Conservation (phyloP, 2,888 invertebrate genomes). For the Trachelus tabidus region DNA sequence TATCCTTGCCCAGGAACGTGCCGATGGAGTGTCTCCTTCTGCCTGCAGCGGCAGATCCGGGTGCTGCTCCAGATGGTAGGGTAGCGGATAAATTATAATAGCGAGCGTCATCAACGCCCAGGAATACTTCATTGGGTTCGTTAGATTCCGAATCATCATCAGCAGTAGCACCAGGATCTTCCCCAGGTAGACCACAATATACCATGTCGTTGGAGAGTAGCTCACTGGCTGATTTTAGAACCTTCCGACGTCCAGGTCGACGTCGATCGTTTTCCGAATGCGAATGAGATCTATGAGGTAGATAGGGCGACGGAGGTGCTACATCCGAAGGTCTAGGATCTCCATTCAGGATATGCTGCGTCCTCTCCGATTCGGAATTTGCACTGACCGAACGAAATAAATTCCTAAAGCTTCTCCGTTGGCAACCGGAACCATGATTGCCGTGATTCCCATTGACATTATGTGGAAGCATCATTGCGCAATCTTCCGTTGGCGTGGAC, state of each 20-base stretch:
- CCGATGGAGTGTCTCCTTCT: constrained; percentile 76
- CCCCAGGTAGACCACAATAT: constrained; percentile 46
- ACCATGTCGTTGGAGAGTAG: constrained; percentile 59
- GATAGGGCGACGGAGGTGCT: constrained; percentile 69
- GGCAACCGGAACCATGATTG: constrained; percentile 43
- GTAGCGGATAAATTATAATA: constrained; percentile 69
- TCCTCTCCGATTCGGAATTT: constrained; percentile 72
- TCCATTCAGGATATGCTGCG: constrained; percentile 75
- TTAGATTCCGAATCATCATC: constrained; percentile 24
- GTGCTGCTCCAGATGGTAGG: constrained; percentile 57
- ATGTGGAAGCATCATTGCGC: constrained; percentile 40
- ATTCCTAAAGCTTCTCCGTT: constrained; percentile 69
- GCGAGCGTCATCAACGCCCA: constrained; percentile 68
- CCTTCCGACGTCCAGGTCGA: constrained; percentile 42
- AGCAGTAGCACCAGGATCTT: constrained; percentile 33
- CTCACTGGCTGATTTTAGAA: constrained; percentile 59
- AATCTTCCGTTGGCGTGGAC: constrained; percentile 41
- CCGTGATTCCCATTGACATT: constrained; percentile 21
- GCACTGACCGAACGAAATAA: constrained; percentile 75
- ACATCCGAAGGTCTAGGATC: constrained; percentile 79
- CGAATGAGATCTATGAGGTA: constrained; percentile 58
- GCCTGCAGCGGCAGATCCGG: constrained; percentile 65
- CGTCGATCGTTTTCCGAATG: constrained; percentile 56
- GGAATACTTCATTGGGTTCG: constrained; percentile 73
- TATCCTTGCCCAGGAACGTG: constrained; percentile 71